A percentile compares a stretch with the other conserved stretches of the same genome.
These are phyloP conservation scores for Morpho achilles DNA, from an alignment of 2,888 invertebrate species.

Conservation along the genomic window DNA sequence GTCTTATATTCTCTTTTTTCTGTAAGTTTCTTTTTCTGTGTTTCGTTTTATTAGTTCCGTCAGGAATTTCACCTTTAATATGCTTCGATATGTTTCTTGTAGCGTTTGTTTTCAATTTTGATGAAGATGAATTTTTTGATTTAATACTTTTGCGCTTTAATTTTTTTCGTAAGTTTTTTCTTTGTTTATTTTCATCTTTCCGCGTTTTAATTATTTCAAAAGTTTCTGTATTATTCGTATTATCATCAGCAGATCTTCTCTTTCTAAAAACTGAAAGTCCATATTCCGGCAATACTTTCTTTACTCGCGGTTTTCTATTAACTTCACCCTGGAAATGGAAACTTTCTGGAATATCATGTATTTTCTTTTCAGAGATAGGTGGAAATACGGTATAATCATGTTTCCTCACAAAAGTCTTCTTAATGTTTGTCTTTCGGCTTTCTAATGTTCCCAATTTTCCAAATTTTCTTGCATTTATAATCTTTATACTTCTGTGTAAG, in stretches of 20 bases:
- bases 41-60: background rate
- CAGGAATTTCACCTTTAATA: constrained; percentile 1
- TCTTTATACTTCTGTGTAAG: constrained; percentile 34
- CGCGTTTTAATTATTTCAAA: background rate
- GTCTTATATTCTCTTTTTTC: background rate
- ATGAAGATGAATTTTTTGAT: background rate
- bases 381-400: constrained; percentile 47
- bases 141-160: constrained; percentile 1
- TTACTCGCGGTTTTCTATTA: constrained; percentile 41
- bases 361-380: constrained; percentile 21
- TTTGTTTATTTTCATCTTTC: background rate
- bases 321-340: constrained; percentile 40
- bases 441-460: constrained; percentile 23
- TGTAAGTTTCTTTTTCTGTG: background rate
- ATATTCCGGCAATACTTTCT: constrained; percentile 35
- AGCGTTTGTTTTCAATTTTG: constrained; percentile 1
- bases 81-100: constrained; percentile 2
- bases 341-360: constrained; percentile 39
- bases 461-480: constrained; percentile 44
- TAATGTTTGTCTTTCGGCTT: constrained; percentile 14
- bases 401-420: constrained; percentile 16
- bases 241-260: constrained; percentile 20
- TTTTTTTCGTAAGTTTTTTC: background rate
- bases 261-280: constrained; percentile 16
- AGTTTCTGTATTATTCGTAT: constrained; percentile 2